Conservation (phyloP, 2,113 vertebrate species). For the Psammodynastes pulverulentus region DNA sequence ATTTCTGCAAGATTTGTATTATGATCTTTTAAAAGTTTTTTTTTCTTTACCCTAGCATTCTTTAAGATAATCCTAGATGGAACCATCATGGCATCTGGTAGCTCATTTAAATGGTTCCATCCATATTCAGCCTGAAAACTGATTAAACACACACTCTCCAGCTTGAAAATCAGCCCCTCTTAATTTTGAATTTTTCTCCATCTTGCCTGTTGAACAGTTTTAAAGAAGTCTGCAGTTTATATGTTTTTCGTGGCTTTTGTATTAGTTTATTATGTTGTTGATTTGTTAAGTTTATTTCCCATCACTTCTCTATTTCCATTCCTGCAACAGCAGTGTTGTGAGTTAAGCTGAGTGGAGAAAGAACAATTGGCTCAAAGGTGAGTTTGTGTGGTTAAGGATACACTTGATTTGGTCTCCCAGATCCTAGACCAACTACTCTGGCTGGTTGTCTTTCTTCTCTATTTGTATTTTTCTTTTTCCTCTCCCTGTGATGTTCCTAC, state of each 20-base stretch:
- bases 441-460: background rate
- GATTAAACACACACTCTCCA: background rate
- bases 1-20: background rate
- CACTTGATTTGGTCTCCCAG: background rate
- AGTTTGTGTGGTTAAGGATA: background rate
- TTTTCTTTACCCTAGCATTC: background rate
- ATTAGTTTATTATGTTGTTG: background rate
- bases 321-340: background rate
- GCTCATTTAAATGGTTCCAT: background rate
- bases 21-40: background rate
- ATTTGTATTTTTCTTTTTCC: background rate
- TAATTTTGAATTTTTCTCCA: background rate
- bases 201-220: background rate
- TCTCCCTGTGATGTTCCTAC: background rate
- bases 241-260: background rate
- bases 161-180: background rate
- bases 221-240: background rate
- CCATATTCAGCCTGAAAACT: background rate
- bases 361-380: background rate
- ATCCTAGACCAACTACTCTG: background rate
- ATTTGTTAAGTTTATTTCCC: background rate
- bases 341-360: background rate
- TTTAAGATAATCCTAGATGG: background rate
- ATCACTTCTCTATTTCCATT: background rate
- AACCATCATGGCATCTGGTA: background rate